Base-by-base conservation (phyloP, 2,888 invertebrate species). In the Notocelia uddmanniana region DNA sequence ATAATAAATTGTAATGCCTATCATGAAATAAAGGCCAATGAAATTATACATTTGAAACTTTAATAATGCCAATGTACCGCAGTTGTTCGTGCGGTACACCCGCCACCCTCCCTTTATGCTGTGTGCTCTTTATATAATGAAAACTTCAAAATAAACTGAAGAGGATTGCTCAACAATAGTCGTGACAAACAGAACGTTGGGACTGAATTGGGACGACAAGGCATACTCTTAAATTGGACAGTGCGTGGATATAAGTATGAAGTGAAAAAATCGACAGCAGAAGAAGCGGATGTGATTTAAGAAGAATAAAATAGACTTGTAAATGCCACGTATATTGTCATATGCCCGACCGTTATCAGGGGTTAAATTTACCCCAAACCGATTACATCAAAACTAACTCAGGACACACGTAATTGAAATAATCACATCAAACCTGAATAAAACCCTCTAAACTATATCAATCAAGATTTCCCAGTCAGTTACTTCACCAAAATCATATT, bases 371-470 rank as follows among this genome's bases (percentile, higher is more conserved):
- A 11, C 5, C 13, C 18, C 15, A 26, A 62, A 63, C 19, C 15
- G 26, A 64, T 34, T 52, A 52, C 63, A 63, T 37, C 52, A 52
- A 34, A 52, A 52, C 52, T 34, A 52, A 64, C 31, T 5, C 13
- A 52, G 19, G 52, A 15, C 34, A 52, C 34, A 52, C 50, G 10
- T 15, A 52, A 21, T 52, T 8, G 34, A 63, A 63, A 34, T 52
- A 3, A 63, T 19, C 21, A 63, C 52, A 63, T 37, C 34, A 37
- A 64, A 23, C 8, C 9, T 19, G 15, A 63, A 31, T 63, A 50
- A 63, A 50, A 50, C 50, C 63, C 50, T 63, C 34, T 50, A 62
- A 52, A 50, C 31, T 5, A 26, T 26, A 52, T 21, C 50, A 15
- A 21, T 52, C 52, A 52, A 52, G 21, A 52, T 19, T 15, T 52